These are phyloP conservation scores for Festucalex cinctus DNA, from an alignment of 2,113 vertebrate species.

Conservation along the genomic window DNA sequence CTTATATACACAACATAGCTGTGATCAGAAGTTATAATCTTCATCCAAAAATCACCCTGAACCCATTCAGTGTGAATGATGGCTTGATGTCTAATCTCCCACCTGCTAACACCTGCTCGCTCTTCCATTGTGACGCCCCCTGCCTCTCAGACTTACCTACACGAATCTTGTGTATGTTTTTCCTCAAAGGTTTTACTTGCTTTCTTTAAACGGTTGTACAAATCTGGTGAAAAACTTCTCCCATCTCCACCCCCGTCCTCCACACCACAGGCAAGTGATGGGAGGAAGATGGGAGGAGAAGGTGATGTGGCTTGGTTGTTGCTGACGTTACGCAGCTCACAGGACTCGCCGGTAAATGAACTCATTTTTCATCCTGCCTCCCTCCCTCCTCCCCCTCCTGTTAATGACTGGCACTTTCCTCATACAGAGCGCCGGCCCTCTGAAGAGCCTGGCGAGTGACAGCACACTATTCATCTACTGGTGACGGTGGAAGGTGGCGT, in stretches of 20 bases:
- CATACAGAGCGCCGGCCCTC: conserved; percentile 70
- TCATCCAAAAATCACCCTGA: conserved; percentile 45
- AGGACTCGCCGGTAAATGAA: conserved; percentile 80
- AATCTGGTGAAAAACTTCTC: conserved; percentile 74
- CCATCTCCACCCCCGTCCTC: conserved; percentile 24
- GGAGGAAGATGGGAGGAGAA: conserved; percentile 41
- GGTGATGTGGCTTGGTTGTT: conserved; percentile 28
- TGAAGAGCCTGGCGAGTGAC: conserved; percentile 75
- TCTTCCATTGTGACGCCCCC: conserved; percentile 37
- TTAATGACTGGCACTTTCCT: conserved; percentile 82
- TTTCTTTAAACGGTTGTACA: conserved; percentile 29
- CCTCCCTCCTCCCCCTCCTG: conserved; percentile 57
- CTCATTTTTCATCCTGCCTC: conserved; percentile 82
- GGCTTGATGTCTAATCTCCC: conserved; percentile 41
- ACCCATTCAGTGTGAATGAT: conserved; percentile 59
- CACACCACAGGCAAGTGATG: conserved; percentile 54
- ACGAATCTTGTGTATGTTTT: conserved; percentile 44
- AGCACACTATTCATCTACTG: conserved; percentile 77
- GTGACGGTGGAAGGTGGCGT: conserved; percentile 48
- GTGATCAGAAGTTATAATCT: conserved; percentile 46
- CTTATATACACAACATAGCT: conserved; percentile 16
- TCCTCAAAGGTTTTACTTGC: conserved; percentile 31
- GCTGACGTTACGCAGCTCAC: conserved; percentile 75
- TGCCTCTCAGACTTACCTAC: conserved; percentile 36
- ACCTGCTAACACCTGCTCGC: conserved; percentile 43